phyloP scores from a whole-genome alignment of 2,888 invertebrate species.

The Conomelus anceps region DNA sequence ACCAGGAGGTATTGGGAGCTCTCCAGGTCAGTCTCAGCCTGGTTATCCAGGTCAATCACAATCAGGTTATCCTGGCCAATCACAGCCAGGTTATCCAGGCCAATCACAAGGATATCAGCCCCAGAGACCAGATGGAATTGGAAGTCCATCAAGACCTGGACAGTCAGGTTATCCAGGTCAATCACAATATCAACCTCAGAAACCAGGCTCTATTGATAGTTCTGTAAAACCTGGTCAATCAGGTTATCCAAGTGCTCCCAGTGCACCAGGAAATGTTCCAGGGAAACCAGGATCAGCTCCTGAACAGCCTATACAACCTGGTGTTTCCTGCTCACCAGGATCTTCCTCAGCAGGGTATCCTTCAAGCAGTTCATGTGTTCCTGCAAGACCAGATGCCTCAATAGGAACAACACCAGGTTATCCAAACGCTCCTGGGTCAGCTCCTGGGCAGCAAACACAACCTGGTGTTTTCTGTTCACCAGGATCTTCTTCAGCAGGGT shows the following conservation, averaged over 20 bases:
- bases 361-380: conserved; percentile 31
- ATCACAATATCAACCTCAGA: conserved; percentile 22
- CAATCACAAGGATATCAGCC: neutral
- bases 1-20: no score
- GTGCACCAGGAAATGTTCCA: conserved; percentile 25
- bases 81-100: conserved; percentile 1
- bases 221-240: conserved; percentile 28
- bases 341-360: no score
- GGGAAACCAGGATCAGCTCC: conserved; percentile 29
- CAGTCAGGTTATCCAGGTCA: conserved; percentile 27
- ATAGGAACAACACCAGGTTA: no score
- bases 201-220: conserved; percentile 31
- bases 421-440: conserved; percentile 26
- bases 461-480: conserved; percentile 18
- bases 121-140: neutral
- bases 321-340: conserved; percentile 9
- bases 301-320: conserved; percentile 31
- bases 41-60: conserved; percentile 21
- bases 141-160: neutral
- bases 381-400: conserved; percentile 32
- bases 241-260: conserved; percentile 26
- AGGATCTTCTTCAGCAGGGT: no score
- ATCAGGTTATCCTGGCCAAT: conserved; percentile 15
- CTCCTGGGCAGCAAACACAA: conserved; percentile 32
- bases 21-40: conserved; percentile 13